phyloP scores from a whole-genome alignment of 2,113 vertebrate species.

The Apistogramma diplotaenia region DNA sequence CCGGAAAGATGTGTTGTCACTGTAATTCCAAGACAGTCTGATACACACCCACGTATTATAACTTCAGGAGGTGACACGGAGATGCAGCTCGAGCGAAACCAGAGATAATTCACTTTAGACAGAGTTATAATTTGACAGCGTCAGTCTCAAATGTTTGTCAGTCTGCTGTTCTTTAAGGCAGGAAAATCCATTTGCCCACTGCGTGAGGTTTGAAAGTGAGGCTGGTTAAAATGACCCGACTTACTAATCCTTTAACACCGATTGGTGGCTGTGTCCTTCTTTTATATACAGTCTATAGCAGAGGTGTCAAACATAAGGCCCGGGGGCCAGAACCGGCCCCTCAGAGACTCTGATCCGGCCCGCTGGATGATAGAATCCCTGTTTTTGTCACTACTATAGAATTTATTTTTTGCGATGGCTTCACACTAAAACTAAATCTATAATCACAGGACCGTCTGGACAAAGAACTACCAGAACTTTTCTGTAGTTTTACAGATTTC shows the following conservation, averaged over 20 bases:
- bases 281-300: neutral
- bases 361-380: no score
- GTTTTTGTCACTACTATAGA: no score
- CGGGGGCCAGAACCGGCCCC: no score
- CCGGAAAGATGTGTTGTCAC: conserved; percentile 44
- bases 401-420: no score
- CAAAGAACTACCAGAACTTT: no score
- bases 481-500: no score
- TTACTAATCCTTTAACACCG: no score
- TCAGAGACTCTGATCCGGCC: no score
- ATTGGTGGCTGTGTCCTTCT: neutral
- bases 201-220: neutral
- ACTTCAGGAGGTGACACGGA: conserved; percentile 27
- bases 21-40: conserved; percentile 38
- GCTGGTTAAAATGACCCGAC: neutral
- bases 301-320: no score
- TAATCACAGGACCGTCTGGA: no score
- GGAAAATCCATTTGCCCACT: conserved; percentile 33
- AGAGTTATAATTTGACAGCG: conserved; percentile 60
- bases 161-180: conserved; percentile 16
- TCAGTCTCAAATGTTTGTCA: conserved; percentile 24
- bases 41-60: conserved; percentile 23
- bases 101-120: conserved; percentile 71
- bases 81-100: conserved; percentile 55
- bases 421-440: no score